These are phyloP conservation scores for Allolobophora icterica DNA, from an alignment of 2,888 invertebrate genomes.

Conservation along the genomic window DNA sequence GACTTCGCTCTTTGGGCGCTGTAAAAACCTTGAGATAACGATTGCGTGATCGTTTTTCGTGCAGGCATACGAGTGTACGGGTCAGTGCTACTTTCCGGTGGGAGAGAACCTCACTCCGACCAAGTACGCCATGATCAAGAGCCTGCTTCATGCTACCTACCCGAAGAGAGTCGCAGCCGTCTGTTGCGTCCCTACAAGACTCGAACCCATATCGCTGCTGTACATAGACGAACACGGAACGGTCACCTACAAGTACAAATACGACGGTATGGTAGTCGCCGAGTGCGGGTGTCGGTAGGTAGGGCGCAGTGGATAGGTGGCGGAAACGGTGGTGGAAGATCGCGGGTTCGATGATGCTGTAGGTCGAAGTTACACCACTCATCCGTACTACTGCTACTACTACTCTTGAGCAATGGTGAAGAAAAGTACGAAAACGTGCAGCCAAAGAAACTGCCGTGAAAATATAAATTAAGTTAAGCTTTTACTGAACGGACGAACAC, in stretches of 20 bases:
- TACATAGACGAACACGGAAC: conserved; percentile 72
- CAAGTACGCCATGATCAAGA: conserved; percentile 69
- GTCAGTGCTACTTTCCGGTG: conserved; percentile 71
- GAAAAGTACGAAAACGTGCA: background rate
- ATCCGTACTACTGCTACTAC: background rate
- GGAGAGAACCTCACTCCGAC: conserved; percentile 70
- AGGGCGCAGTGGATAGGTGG: conserved; percentile 15
- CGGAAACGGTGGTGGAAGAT: conserved; percentile 10
- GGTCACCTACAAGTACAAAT: conserved; percentile 73
- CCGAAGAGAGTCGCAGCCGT: conserved; percentile 64
- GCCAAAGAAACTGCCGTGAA: background rate
- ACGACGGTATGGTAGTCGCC: conserved; percentile 74
- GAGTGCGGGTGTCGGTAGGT: conserved; percentile 71
- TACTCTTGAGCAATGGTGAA: background rate
- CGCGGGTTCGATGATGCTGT: background rate
- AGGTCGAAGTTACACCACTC: background rate
- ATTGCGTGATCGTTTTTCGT: background rate
- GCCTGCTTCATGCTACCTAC: conserved; percentile 67
- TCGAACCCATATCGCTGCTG: conserved; percentile 73
- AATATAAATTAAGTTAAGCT: background rate
- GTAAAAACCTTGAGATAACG: too few relatives aligned
- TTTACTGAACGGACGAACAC: background rate
- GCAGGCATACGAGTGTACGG: conserved; percentile 70
- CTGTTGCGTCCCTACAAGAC: conserved; percentile 73
- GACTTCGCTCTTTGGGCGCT: too few relatives aligned